Base-by-base conservation (phyloP, 2,113 vertebrate genomes). In the Tapirus terrestris region DNA sequence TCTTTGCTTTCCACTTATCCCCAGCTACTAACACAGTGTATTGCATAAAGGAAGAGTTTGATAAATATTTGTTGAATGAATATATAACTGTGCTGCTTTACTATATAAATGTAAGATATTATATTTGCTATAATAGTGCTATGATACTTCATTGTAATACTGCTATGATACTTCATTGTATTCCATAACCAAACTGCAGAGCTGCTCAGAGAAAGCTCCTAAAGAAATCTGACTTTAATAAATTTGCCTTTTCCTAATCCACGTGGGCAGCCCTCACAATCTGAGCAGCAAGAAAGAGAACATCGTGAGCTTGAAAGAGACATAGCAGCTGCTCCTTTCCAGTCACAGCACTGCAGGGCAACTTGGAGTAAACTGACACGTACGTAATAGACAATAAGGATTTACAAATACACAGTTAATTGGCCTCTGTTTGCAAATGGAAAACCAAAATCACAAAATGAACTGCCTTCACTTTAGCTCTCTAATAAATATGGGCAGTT, bases 191-290 rank as follows among this genome's bases (percentile, higher is more conserved):
- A 72, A 86, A 72, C 20, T 85, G 56, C 51, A 87, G 29, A n/a
- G 70, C 2, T 70, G 5, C 61, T 91, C 73, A 93, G 48, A 58
- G 13, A 91, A 95, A 91, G 33, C 16, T n/a, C 29, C 80, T 76
- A 81, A 93, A 73, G 60, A 91, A 95, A 95, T 36, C 6, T 56
- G 91, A 63, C 61, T 73, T 73, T 23, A 88, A 95, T 33, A 87
- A 81, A 90, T 51, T 13, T 87, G 67, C 11, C n/a, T 87, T 76
- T 76, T 87, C 45, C 51, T 91, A 87, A 87, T 1, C 73, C 10
- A 33, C 21, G 20, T 76, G 53, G 39, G 36, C 33, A 27, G 16
- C 63, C 61, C 43, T n/a, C 51, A 87, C n/a, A 85, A 68, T 39
- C 86, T 45, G 7, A 89, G 29, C 39, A 39, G n/a, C 29, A 61